These are phyloP conservation scores for Eustalomyia histrio DNA, from an alignment of 2,888 invertebrate genomes.

Conservation along the genomic window DNA sequence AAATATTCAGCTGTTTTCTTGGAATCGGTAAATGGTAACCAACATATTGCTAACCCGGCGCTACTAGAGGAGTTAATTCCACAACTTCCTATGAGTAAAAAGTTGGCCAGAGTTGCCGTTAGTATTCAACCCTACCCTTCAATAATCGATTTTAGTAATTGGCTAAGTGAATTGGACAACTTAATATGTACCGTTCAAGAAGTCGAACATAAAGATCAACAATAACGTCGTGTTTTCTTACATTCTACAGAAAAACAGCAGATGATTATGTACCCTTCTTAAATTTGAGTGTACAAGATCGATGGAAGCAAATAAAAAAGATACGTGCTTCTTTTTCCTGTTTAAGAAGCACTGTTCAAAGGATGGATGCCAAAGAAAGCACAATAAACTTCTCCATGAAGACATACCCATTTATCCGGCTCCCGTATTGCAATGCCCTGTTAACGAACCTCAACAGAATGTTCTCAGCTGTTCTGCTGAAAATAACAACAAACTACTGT, in stretches of 20 bases:
- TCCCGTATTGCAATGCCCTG: background rate
- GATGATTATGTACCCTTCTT: constrained; percentile 18
- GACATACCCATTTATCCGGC: background rate
- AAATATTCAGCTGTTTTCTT: constrained; percentile 58
- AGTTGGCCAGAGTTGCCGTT: constrained; percentile 49
- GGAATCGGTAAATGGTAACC: constrained; percentile 50
- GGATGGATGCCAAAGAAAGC: constrained; percentile 17
- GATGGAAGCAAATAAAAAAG: constrained; percentile 8
- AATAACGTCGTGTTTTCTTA: constrained; percentile 30
- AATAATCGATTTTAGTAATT: constrained; percentile 49
- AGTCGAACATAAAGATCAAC: constrained; percentile 9
- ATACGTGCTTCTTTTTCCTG: constrained; percentile 12
- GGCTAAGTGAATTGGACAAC: constrained; percentile 57
- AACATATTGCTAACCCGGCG: constrained; percentile 61
- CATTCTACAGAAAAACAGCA: constrained; percentile 6
- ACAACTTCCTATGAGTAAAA: constrained; percentile 61
- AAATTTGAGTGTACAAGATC: constrained; percentile 9
- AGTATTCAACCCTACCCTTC: constrained; percentile 34
- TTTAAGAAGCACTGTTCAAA: background rate
- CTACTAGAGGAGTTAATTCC: constrained; percentile 57
- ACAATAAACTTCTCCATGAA: constrained; percentile 27
- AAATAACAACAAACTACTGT: constrained; percentile 13
- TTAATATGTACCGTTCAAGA: constrained; percentile 53
- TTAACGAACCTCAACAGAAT: constrained; percentile 3
- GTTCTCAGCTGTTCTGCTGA: constrained; percentile 8